Percentiles rank a stretch among this genome's conserved stretches.
phyloP scores from a whole-genome alignment of 2,113 vertebrate species.

The Nannospalax galili region DNA sequence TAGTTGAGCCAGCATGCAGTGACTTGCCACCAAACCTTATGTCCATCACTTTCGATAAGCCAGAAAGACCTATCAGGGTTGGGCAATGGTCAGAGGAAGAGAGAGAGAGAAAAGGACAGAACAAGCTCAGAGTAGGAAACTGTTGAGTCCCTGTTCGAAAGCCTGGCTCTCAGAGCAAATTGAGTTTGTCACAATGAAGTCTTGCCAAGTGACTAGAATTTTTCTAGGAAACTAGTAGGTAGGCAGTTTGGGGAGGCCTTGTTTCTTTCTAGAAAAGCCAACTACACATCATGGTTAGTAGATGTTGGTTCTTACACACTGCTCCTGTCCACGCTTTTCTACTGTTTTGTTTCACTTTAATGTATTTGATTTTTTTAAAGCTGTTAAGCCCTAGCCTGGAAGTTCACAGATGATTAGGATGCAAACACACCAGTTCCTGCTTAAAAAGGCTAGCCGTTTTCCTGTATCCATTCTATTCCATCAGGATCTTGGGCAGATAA shows the following conservation, averaged over 20 bases:
- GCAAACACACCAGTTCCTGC: conserved; percentile 66
- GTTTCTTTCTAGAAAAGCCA: neutral
- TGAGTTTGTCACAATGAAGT: neutral
- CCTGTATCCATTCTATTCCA: conserved; percentile 70
- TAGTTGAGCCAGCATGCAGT: neutral
- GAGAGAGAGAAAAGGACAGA: neutral
- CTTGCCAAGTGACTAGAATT: neutral
- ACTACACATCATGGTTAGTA: neutral
- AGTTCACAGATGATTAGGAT: conserved; percentile 76
- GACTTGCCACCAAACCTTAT: neutral
- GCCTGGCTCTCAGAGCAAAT: neutral
- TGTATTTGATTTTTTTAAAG: conserved; percentile 60
- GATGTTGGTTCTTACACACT: neutral
- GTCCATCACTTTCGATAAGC: neutral
- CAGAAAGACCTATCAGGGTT: neutral
- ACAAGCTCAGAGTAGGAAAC: neutral
- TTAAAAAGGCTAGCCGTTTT: conserved; percentile 80
- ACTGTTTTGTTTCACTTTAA: neutral
- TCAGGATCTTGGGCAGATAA: conserved; percentile 81
- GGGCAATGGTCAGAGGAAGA: neutral
- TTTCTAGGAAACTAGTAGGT: neutral
- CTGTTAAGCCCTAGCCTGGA: conserved; percentile 71
- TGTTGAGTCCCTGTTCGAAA: fast-evolving
- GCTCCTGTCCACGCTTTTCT: neutral
- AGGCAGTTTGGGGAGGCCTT: neutral